Evolutionary conservation across 2,797 vertebrate species (phyloP).

Genomic region (Mormyrops boulengeri): DNA sequence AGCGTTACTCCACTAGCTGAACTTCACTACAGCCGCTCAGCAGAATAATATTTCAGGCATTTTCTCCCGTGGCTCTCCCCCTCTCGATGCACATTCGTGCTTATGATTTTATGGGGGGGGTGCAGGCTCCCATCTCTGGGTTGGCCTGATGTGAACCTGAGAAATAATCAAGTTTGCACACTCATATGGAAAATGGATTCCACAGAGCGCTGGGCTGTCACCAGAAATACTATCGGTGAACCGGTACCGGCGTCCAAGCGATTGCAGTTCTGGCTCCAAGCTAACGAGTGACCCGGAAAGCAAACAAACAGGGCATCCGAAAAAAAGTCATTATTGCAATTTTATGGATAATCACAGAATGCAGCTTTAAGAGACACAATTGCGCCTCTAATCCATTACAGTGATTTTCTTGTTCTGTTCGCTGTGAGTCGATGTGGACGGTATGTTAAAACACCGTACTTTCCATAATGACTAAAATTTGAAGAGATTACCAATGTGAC

Average conservation of each 20-base stretch:
- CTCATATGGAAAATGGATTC: neutral
- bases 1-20: neutral
- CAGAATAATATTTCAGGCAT: neutral
- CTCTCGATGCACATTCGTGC: neutral
- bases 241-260: neutral
- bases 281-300: neutral
- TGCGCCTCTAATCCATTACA: neutral
- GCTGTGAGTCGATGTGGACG: neutral
- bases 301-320: neutral
- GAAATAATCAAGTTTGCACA: neutral
- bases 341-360: conserved; percentile 8
- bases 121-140: conserved; percentile 29
- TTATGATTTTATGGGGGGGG: neutral
- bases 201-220: neutral
- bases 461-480: neutral
- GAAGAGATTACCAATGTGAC: neutral
- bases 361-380: conserved; percentile 19
- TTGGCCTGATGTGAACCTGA: neutral
- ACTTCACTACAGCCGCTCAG: neutral
- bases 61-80: neutral
- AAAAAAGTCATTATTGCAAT: neutral
- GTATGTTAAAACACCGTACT: neutral
- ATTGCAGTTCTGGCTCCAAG: neutral
- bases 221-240: neutral
- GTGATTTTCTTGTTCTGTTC: neutral